A percentile compares a stretch with the other conserved stretches of the same genome.
phyloP scores from a whole-genome alignment of 2,113 vertebrate species.

The Tetrax tetrax region DNA sequence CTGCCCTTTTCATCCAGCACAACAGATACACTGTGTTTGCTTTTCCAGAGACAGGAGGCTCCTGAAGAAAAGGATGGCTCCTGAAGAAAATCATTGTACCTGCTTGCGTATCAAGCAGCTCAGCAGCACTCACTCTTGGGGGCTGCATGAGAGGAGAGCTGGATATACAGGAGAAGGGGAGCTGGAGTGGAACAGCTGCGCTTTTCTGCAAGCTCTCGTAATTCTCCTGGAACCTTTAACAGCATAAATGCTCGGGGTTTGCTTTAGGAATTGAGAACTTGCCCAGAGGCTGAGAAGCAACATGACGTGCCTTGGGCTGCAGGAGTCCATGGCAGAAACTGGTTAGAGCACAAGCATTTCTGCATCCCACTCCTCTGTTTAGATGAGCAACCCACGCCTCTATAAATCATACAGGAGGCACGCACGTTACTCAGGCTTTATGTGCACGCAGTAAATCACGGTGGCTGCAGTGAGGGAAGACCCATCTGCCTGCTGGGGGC shows the following conservation, averaged over 20 bases:
- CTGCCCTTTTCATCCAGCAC: background rate
- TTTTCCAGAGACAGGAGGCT: background rate
- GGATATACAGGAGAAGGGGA: background rate
- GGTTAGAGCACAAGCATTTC: slow-evolving; percentile 40
- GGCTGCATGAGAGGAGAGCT: background rate
- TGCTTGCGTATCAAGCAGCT: background rate
- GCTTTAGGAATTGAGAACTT: background rate
- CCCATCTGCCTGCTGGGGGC: background rate
- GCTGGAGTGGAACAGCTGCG: background rate
- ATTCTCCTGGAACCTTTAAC: background rate
- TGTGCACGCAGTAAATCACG: background rate
- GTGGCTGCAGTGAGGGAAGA: background rate
- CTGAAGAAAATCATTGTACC: background rate
- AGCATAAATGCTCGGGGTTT: background rate
- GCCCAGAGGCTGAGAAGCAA: slow-evolving; percentile 7
- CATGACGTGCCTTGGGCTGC: background rate
- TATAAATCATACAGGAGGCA: slow-evolving; percentile 14
- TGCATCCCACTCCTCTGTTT: slow-evolving; percentile 49
- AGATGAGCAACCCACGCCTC: slow-evolving; percentile 49
- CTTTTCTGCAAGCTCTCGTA: background rate
- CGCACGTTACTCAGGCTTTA: background rate
- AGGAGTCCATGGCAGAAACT: slow-evolving; percentile 13
- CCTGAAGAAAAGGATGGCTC: background rate
- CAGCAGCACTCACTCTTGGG: rapidly evolving
- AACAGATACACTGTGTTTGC: rapidly evolving